Percentiles rank a stretch among this genome's conserved stretches.
Evolutionary conservation across 2,888 invertebrate genomes (phyloP).

Genomic region (Hirtodrosophila histrioides): DNA sequence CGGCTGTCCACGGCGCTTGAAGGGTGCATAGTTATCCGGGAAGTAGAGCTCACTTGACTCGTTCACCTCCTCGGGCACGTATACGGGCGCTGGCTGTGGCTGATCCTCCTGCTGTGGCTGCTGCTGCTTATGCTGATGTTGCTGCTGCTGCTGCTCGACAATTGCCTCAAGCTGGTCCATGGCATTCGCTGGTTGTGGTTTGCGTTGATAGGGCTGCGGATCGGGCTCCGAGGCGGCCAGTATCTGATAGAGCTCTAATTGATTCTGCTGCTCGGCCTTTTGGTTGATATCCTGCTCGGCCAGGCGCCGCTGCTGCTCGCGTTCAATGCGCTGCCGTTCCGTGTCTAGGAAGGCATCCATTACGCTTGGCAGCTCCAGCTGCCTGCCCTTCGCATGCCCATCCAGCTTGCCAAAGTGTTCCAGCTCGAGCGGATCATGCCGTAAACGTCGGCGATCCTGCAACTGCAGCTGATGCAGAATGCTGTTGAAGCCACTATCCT

Average conservation of each 20-base stretch:
- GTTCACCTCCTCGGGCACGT: constrained; percentile 69
- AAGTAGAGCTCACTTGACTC: constrained; percentile 80
- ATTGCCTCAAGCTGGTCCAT: constrained; percentile 69
- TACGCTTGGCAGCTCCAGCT: constrained; percentile 67
- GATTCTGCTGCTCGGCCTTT: constrained; percentile 75
- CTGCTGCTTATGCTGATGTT: constrained; percentile 40
- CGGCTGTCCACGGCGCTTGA: constrained; percentile 68
- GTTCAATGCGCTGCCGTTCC: constrained; percentile 72
- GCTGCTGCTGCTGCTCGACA: constrained; percentile 60
- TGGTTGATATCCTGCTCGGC: constrained; percentile 69
- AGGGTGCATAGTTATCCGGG: constrained; percentile 72
- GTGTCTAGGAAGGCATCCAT: constrained; percentile 77
- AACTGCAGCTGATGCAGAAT: constrained; percentile 71
- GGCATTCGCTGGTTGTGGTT: constrained; percentile 50
- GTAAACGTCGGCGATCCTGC: constrained; percentile 76
- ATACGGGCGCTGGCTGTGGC: constrained; percentile 50
- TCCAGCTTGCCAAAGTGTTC: constrained; percentile 77
- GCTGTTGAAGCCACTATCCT: constrained; percentile 64
- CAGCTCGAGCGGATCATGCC: constrained; percentile 79
- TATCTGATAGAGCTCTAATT: constrained; percentile 82
- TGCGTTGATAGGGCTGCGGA: constrained; percentile 80
- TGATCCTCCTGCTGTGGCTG: constrained; percentile 37
- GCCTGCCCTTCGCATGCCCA: constrained; percentile 53
- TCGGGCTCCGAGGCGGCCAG: constrained; percentile 82
- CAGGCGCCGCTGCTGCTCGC: constrained; percentile 60